Base-by-base conservation (phyloP, 2,888 invertebrate genomes). In the Rhagophthalmus giganteus region DNA sequence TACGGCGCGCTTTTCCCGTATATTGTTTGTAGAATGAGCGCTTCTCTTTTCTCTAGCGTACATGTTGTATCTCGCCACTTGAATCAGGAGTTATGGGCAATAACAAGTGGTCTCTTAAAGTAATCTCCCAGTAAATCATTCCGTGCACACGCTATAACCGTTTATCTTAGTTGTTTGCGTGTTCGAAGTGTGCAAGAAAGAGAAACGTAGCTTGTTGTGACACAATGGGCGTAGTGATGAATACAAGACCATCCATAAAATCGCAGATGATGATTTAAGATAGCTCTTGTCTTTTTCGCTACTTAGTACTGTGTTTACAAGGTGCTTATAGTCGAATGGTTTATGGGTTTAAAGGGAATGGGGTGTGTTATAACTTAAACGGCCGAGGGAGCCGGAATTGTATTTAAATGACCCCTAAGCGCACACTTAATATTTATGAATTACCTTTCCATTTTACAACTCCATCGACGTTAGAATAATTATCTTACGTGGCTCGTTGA, bases 21-120 rank as follows among this genome's bases (percentile, higher is more conserved):
- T 42, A 44, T 47, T 38, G 54, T 49, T 44, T 31, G 52, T 47
- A 34, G 44, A 44, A 52, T 51, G 42, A 48, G 52, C 53, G 47
- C 49, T 42, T 54, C 57, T 48, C 58, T 61, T 54, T 51, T 48
- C 48, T 44, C 40, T 10, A 42, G 50, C 55, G 60, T 62, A 63
- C 61, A 62, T 64, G 52, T 60, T 65, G 67, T 66, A 63, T 66
- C 63, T 63, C 68, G 64, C 68, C 68, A 70, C 71, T 71, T 70
- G 69, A 71, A 74, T 73, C 73, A 73, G 70, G 71, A 74, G 73
- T 74, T 74, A 74, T 74, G 72, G 72, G 70, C 72, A 73, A 74
- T 74, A 74, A 74, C 74, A 74, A 74, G 74, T 74, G 74, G 74
- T 71, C 74, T 74, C 74, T 74, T 72, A 73, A 71, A 72, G 73